Percentiles rank a stretch among this genome's conserved stretches.
These are phyloP conservation scores for Armadillidium nasatum DNA, from an alignment of 1,140 invertebrate genomes.

Conservation along the genomic window DNA sequence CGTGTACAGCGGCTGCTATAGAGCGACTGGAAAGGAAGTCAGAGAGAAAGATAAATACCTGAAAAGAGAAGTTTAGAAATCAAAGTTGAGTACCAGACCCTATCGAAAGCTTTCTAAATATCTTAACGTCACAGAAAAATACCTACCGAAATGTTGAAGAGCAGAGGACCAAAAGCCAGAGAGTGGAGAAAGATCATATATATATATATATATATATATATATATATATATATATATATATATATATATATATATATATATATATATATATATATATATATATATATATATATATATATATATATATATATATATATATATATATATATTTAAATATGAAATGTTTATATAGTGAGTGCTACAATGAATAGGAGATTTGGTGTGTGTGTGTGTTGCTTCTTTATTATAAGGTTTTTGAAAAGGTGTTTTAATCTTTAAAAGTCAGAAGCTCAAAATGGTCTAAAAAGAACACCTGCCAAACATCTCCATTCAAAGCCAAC, in stretches of 20 bases:
- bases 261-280: constrained; percentile 2
- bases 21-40: too few relatives aligned
- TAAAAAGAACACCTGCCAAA: background rate
- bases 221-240: background rate
- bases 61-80: too few relatives aligned
- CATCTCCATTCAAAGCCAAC: background rate
- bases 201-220: constrained; percentile 14
- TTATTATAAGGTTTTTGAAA: background rate
- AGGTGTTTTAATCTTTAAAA: background rate
- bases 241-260: constrained; percentile 1
- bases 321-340: background rate
- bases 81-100: too few relatives aligned
- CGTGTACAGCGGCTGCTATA: too few relatives aligned
- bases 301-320: constrained; percentile 1
- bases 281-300: constrained; percentile 13
- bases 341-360: background rate
- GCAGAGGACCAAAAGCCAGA: too few relatives aligned
- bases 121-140: too few relatives aligned
- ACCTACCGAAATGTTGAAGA: too few relatives aligned
- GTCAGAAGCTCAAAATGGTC: background rate
- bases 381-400: too few relatives aligned
- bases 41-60: too few relatives aligned
- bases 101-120: too few relatives aligned
- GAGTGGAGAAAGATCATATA: too few relatives aligned
- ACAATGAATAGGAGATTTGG: too few relatives aligned